phyloP scores from a whole-genome alignment of 2,888 invertebrate genomes.

The Labia minor region DNA sequence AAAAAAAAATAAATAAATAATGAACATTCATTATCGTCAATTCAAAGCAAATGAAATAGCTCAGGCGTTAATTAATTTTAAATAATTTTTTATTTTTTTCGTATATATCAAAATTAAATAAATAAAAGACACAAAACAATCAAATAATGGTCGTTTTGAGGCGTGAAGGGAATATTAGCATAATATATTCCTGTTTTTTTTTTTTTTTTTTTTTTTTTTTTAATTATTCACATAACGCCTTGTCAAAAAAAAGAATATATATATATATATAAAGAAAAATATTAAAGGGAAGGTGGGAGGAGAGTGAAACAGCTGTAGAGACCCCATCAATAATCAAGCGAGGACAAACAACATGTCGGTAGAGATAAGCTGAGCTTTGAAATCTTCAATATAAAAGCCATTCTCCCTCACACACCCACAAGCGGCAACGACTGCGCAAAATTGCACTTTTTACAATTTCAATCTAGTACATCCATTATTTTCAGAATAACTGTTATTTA shows the following conservation, averaged over 20 bases:
- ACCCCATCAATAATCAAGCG: constrained; percentile 9
- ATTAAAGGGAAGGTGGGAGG: neutral
- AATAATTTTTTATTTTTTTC: neutral
- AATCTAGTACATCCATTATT: constrained; percentile 26
- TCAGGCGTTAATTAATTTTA: constrained; percentile 20
- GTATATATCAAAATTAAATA: neutral
- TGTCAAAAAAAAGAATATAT: neutral
- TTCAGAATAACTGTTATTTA: constrained; percentile 19
- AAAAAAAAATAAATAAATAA: neutral
- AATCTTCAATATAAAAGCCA: constrained; percentile 22
- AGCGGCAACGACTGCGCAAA: constrained; percentile 25
- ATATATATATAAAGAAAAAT: neutral
- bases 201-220: no score
- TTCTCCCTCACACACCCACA: constrained; percentile 26
- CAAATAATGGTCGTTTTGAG: neutral
- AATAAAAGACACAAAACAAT: constrained; percentile 8
- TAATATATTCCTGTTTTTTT: neutral
- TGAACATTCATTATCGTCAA: constrained; percentile 13
- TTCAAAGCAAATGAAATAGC: constrained; percentile 18
- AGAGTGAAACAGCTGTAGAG: constrained; percentile 13
- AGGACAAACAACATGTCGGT: constrained; percentile 13
- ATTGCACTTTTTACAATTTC: constrained; percentile 25
- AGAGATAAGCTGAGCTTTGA: constrained; percentile 13
- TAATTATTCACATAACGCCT: neutral
- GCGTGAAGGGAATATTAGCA: neutral